Evolutionary conservation across 2,888 invertebrate species (phyloP).

Genomic region (Chymomyza procnemis): DNA sequence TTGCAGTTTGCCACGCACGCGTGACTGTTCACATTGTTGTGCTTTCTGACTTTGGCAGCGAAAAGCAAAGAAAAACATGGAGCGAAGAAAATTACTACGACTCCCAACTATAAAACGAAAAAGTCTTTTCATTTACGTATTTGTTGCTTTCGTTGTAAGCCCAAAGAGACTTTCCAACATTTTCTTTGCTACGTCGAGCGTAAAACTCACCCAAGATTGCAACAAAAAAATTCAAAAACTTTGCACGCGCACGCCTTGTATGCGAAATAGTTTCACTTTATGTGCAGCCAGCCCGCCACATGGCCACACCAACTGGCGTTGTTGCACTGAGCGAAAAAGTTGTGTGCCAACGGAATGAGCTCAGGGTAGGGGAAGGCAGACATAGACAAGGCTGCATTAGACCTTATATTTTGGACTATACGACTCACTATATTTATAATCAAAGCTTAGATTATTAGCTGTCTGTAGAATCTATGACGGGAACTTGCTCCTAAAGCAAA

Average conservation of each 20-base stretch:
- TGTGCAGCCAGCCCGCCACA: slow-evolving; percentile 7
- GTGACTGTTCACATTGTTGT: not conserved
- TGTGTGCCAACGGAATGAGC: not conserved
- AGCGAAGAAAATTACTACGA: slow-evolving; percentile 31
- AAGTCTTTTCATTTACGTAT: too few relatives aligned
- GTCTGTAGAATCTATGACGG: too few relatives aligned
- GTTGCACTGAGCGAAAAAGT: not conserved
- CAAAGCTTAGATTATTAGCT: too few relatives aligned
- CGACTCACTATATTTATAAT: too few relatives aligned
- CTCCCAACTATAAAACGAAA: slow-evolving; percentile 17
- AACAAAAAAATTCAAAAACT: not conserved
- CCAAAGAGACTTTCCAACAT: slow-evolving; percentile 8
- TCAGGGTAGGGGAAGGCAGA: too few relatives aligned
- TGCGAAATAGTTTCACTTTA: slow-evolving; percentile 35
- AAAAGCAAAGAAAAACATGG: slow-evolving; percentile 45
- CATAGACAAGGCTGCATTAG: too few relatives aligned
- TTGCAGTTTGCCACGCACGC: slow-evolving; percentile 22
- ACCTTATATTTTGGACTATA: too few relatives aligned
- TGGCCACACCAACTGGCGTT: not conserved
- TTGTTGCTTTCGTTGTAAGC: slow-evolving; percentile 48
- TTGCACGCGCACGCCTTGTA: slow-evolving; percentile 23
- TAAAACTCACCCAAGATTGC: slow-evolving; percentile 34
- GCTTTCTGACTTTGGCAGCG: not conserved
- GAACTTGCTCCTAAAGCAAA: too few relatives aligned
- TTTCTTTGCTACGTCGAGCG: slow-evolving; percentile 32